phyloP scores from a whole-genome alignment of 2,888 invertebrate species.

The Noctua janthe region DNA sequence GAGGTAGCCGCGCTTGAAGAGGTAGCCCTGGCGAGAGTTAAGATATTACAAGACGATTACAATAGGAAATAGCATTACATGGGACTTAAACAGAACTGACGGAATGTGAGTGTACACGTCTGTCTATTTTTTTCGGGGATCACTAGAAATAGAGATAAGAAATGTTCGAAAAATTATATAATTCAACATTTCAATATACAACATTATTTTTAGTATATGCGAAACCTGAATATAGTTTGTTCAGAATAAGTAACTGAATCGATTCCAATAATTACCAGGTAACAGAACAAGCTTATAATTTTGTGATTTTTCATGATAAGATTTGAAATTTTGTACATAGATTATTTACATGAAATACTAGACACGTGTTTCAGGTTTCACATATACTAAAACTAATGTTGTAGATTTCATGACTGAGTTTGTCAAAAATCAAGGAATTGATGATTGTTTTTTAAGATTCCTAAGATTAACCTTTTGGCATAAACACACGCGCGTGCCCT shows the following conservation, averaged over 20 bases:
- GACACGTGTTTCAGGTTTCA: too few relatives aligned
- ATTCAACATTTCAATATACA: background rate
- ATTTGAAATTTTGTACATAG: too few relatives aligned
- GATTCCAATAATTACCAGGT: too few relatives aligned
- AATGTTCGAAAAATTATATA: background rate
- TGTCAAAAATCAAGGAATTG: background rate
- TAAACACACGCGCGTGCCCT: too few relatives aligned
- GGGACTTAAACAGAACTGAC: background rate
- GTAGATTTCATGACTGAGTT: background rate
- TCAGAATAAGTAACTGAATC: too few relatives aligned
- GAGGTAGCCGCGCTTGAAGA: conserved; percentile 94
- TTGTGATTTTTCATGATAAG: too few relatives aligned
- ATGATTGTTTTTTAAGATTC: background rate
- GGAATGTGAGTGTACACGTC: background rate
- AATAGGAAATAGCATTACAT: background rate
- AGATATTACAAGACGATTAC: background rate
- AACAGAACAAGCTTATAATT: too few relatives aligned
- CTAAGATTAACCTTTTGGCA: background rate
- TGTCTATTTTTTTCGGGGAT: background rate
- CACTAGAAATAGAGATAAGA: background rate
- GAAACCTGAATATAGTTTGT: too few relatives aligned
- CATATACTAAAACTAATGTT: too few relatives aligned
- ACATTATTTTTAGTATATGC: too few relatives aligned
- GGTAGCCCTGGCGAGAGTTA: conserved; percentile 90
- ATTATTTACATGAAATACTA: too few relatives aligned